phyloP scores from a whole-genome alignment of 2,113 vertebrate species.

The Tragelaphus strepsiceros region DNA sequence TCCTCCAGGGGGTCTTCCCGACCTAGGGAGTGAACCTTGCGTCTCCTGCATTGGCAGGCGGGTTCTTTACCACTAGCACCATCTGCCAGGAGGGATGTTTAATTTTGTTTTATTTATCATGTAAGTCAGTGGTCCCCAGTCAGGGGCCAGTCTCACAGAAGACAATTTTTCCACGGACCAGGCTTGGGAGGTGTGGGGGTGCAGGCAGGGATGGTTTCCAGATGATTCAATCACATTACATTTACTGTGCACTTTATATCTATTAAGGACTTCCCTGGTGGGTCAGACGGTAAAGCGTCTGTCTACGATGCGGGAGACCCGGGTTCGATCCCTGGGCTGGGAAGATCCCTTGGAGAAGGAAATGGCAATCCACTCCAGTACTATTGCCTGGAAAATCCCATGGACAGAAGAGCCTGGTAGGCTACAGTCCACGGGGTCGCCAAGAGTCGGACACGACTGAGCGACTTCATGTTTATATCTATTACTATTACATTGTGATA shows the following conservation, averaged over 20 bases:
- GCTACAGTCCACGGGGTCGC: too few species aligned
- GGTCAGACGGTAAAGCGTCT: too few species aligned
- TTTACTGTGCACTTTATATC: background rate
- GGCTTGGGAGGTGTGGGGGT: background rate
- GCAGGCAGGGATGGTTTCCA: background rate
- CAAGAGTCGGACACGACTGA: too few species aligned
- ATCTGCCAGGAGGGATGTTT: background rate
- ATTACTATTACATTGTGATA: background rate
- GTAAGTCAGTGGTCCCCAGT: background rate
- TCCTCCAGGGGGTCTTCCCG: background rate
- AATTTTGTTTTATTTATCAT: background rate
- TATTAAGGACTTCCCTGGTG: too few species aligned
- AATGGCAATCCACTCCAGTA: too few species aligned
- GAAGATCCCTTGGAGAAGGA: too few species aligned
- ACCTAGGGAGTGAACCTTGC: background rate
- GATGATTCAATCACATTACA: background rate
- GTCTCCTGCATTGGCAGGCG: background rate
- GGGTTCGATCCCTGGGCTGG: too few species aligned
- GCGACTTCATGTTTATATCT: too few species aligned
- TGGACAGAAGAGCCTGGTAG: too few species aligned
- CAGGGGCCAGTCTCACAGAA: background rate
- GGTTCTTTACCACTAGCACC: background rate
- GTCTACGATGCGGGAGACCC: too few species aligned
- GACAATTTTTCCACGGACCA: fast-evolving
- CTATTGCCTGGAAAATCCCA: too few species aligned